Conservation (phyloP, 2,888 invertebrate genomes). For the Oxyteleia sp. region DNA sequence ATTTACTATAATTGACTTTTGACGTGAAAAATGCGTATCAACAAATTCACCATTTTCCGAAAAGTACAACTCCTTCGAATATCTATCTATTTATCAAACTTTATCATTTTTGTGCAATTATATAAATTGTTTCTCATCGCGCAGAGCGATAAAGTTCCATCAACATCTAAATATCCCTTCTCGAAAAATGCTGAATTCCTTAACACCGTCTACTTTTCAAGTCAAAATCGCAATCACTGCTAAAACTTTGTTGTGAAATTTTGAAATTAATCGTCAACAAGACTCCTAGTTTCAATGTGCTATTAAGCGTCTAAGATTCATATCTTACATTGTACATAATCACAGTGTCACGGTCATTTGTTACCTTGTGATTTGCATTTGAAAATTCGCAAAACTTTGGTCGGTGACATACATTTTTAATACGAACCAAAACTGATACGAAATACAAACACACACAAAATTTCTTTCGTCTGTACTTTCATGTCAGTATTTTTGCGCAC, state of each 20-base stretch:
- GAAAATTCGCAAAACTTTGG: conserved; percentile 62
- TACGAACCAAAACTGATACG: conserved; percentile 1
- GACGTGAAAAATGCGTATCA: no score
- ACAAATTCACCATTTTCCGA: no score
- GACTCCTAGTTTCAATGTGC: conserved; percentile 57
- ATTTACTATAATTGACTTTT: no score
- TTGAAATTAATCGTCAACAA: conserved; percentile 29
- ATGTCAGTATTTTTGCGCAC: conserved; percentile 2
- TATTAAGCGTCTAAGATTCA: conserved; percentile 67
- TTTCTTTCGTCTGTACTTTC: conserved; percentile 19
- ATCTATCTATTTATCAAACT: no score
- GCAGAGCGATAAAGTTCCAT: no score
- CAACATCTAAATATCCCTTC: background rate
- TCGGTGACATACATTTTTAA: conserved; percentile 24
- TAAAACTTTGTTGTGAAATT: conserved; percentile 8
- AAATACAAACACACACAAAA: conserved; percentile 1
- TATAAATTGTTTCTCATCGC: no score
- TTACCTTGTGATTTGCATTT: conserved; percentile 76
- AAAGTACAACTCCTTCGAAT: no score
- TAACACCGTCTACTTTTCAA: background rate
- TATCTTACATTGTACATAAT: conserved; percentile 76
- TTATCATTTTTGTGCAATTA: no score
- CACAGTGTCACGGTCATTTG: conserved; percentile 80
- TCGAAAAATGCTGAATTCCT: background rate
- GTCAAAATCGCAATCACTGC: conserved; percentile 19